Conservation (phyloP, 2,888 invertebrate species). For the Oligia strigilis region DNA sequence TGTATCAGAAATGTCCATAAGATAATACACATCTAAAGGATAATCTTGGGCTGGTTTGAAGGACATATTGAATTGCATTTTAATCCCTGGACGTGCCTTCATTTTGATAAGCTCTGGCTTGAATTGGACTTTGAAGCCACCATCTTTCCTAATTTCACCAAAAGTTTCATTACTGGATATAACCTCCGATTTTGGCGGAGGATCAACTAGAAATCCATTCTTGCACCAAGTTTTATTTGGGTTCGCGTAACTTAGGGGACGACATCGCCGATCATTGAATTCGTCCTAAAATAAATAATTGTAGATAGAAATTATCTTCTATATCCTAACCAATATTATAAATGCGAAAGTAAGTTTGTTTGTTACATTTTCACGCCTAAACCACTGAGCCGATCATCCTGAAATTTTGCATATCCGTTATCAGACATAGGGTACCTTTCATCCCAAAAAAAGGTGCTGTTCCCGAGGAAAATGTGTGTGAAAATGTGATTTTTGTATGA, state of each 20-base stretch:
- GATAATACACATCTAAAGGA: constrained; percentile 95
- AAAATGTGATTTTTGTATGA: too few relatives aligned
- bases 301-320: background rate
- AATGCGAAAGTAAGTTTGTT: too few relatives aligned
- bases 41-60: constrained; percentile 93
- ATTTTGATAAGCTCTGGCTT: constrained; percentile 90
- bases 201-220: constrained; percentile 56
- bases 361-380: too few relatives aligned
- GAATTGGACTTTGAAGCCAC: constrained; percentile 82
- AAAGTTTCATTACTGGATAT: background rate
- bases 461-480: too few relatives aligned
- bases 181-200: constrained; percentile 27
- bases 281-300: constrained; percentile 62
- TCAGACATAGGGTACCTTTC: too few relatives aligned
- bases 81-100: constrained; percentile 86
- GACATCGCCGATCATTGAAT: constrained; percentile 69
- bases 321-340: too few relatives aligned
- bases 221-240: constrained; percentile 72
- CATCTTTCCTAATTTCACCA: constrained; percentile 36
- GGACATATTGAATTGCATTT: constrained; percentile 80
- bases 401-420: too few relatives aligned
- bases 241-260: constrained; percentile 52
- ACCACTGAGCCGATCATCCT: too few relatives aligned
- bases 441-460: too few relatives aligned
- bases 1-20: constrained; percentile 95